Conservation (phyloP, 2,888 invertebrate genomes). For the Dichetophora obliterata region DNA sequence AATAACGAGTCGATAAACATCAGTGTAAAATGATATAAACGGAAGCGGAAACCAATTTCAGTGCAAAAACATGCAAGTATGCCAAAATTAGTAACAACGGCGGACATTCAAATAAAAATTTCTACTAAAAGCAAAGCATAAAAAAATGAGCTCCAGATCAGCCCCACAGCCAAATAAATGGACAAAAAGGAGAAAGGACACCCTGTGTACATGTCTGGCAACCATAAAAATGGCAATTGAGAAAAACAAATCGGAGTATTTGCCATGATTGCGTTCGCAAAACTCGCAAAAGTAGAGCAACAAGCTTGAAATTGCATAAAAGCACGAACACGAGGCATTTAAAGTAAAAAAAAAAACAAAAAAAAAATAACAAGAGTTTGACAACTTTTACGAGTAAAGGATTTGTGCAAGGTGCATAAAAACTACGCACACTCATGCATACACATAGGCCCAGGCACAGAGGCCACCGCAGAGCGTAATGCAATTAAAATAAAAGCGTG, state of each 20-base stretch:
- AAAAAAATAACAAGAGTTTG: not conserved
- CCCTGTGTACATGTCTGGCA: not conserved
- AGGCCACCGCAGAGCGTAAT: constrained; percentile 3
- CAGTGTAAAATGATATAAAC: not conserved
- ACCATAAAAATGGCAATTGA: not conserved
- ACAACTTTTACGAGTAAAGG: not conserved
- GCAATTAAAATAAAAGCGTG: constrained; percentile 49
- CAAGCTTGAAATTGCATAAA: constrained; percentile 18
- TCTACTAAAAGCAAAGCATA: not conserved
- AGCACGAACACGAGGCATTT: constrained; percentile 20
- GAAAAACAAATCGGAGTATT: not conserved
- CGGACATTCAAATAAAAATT: not conserved
- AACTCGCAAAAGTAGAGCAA: not conserved
- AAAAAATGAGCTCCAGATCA: not conserved
- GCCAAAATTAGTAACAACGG: too few relatives aligned
- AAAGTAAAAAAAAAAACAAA: not conserved
- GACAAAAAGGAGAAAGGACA: not conserved
- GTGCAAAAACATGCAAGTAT: too few relatives aligned
- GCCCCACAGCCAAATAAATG: not conserved
- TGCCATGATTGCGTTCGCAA: not conserved
- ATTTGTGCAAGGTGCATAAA: not conserved
- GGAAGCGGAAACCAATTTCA: not conserved
- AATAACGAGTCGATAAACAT: too few relatives aligned
- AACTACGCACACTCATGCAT: not conserved
- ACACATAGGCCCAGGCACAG: too few relatives aligned